Percentiles rank a stretch among this genome's conserved stretches.
phyloP scores from a whole-genome alignment of 2,888 invertebrate species.

The Eubasilissa splendida region DNA sequence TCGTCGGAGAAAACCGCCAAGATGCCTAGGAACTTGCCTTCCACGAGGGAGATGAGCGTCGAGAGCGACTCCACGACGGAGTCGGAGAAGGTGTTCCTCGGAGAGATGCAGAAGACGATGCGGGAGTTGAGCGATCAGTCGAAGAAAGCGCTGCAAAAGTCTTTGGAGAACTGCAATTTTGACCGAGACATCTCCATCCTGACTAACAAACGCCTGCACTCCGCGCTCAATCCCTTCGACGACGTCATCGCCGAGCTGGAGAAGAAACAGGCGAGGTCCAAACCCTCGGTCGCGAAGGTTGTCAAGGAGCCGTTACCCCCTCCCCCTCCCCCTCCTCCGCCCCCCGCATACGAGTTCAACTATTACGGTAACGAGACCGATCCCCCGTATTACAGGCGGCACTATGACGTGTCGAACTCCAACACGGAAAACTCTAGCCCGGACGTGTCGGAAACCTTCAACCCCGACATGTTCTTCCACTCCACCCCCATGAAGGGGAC shows the following conservation, averaged over 20 bases:
- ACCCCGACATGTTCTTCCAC: slow-evolving; percentile 60
- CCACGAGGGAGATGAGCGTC: slow-evolving; percentile 68
- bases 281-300: slow-evolving; percentile 59
- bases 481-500: slow-evolving; percentile 62
- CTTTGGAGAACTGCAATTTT: slow-evolving; percentile 71
- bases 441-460: slow-evolving; percentile 57
- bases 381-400: slow-evolving; percentile 56
- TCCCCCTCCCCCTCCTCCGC: slow-evolving; percentile 36
- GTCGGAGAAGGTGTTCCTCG: slow-evolving; percentile 68
- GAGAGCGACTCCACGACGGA: slow-evolving; percentile 71
- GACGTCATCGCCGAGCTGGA: slow-evolving; percentile 70
- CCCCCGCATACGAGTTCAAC: slow-evolving; percentile 58
- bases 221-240: slow-evolving; percentile 71
- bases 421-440: slow-evolving; percentile 58
- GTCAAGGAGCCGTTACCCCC: slow-evolving; percentile 26
- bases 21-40: slow-evolving; percentile 62
- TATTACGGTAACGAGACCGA: slow-evolving; percentile 56
- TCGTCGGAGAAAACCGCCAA: slow-evolving; percentile 62
- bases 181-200: slow-evolving; percentile 74
- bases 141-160: slow-evolving; percentile 59
- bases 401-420: slow-evolving; percentile 55
- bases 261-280: slow-evolving; percentile 67
- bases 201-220: slow-evolving; percentile 69
- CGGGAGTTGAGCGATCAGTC: slow-evolving; percentile 68
- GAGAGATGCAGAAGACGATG: slow-evolving; percentile 70